Conservation (phyloP, 2,797 vertebrate species). For the Sebastes vulpes region DNA sequence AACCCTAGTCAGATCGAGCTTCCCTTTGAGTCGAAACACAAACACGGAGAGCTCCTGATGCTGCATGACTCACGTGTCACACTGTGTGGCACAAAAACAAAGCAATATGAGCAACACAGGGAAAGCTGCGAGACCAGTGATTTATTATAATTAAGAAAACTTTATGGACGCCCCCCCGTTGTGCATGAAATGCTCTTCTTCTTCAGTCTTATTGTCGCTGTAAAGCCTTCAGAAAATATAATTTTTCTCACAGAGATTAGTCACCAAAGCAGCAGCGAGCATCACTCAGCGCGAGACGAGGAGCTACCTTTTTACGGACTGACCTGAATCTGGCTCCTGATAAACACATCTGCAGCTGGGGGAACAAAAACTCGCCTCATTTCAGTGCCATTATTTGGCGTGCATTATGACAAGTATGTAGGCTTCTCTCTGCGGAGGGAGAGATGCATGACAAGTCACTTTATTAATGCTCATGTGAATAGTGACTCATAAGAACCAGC, state of each 20-base stretch:
- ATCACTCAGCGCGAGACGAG: background rate
- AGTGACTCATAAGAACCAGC: background rate
- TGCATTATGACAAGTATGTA: background rate
- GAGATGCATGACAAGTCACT: background rate
- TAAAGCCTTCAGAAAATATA: background rate
- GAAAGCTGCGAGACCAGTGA: background rate
- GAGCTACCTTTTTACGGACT: conserved; percentile 3
- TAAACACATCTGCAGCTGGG: conserved; percentile 17
- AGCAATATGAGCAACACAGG: background rate
- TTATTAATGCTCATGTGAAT: background rate
- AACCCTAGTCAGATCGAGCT: background rate
- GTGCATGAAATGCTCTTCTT: background rate
- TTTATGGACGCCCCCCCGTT: background rate
- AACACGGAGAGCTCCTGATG: conserved; percentile 16
- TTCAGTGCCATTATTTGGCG: background rate
- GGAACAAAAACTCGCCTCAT: background rate
- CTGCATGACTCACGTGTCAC: background rate
- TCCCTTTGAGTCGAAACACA: conserved; percentile 20
- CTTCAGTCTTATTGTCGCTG: background rate
- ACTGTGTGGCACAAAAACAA: background rate
- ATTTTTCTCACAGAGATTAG: conserved; percentile 1
- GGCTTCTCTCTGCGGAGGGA: background rate
- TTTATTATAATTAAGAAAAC: conserved; percentile 10
- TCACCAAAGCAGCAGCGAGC: background rate
- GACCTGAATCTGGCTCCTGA: conserved; percentile 8